Evolutionary conservation across 92 coral and sea anemone genomes (phyloP), one percentile per base, ranked within the genome.

Genomic region (Epizoanthus rinbou): DNA sequence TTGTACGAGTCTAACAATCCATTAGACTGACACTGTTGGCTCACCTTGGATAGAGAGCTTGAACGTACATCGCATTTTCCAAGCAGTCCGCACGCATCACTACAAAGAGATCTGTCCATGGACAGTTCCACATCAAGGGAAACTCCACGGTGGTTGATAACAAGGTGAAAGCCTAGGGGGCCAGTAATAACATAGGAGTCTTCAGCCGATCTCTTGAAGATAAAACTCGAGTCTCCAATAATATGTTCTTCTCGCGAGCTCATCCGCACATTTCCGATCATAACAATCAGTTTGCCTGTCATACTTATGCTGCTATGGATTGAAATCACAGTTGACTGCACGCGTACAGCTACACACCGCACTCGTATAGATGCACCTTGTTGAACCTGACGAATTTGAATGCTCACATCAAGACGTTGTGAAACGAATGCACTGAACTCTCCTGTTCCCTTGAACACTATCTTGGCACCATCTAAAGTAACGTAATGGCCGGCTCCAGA

Each of bases 11-110:
- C 82, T 14, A 76, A 80, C 1, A 83, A 67, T 3, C 90, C 86
- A 33, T 64, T 57, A 4, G 80, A 58, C 22, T 80, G 35, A 73
- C 90, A 90, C 17, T 56, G 65, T 5, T n/a, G 45, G 22, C 45
- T 43, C 8, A 35, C 74, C 35, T 41, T 41, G 9, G 28, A 19
- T 8, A 11, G 5, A 11, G 22, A 37, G 81, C 59, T 13, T 28
- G 43, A 13, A 31, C 13, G 23, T 19, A n/a, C 62, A 33, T 47
- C n/a, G 59, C 93, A 90, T 47, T 83, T 66, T 10, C 90, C 93
- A 69, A 90, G 80, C 79, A 90, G 7, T 62, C 93, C 93, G 79
- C 93, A 90, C 18, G 93, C 59, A 62, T 90, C 90, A 16, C 52
- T 76, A 57, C 90, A 90, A 17, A 87, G 67, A 52, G 93, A 76